Base-by-base conservation (phyloP, 2,888 invertebrate genomes). In the Dryococelus australis region DNA sequence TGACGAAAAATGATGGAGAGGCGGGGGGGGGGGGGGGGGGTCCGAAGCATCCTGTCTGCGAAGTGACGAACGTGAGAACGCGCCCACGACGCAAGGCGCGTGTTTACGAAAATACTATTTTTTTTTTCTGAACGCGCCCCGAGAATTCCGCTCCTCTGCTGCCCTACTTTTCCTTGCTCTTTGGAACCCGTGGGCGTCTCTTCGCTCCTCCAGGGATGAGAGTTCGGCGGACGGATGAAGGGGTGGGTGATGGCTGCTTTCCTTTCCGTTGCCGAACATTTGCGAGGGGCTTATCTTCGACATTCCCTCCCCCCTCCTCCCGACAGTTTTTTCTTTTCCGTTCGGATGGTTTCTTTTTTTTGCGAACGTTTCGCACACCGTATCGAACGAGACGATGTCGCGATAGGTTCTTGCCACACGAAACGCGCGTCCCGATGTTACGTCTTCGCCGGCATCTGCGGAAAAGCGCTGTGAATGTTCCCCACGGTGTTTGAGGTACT, bases 181-280 rank as follows among this genome's bases (percentile, higher is more conserved):
- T 47, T 6, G 47, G 12, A 47, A 47, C 65, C 65, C 65, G 20
- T 16, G 65, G 65, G 65, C 24, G 20, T 20, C 10, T 16, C 20
- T 12, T 65, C n/a, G 65, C 5, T 65, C 65, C 47, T 47, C 47
- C 9, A 47, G 24, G 65, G 65, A 65, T 5, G 65, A 65, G 65
- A 12, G n/a, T n/a, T n/a, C 47, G 47, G 12, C 12, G 47, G 47
- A 47, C 47, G 65, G 65, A 65, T 13, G 65, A 65, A 24, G 65
- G 65, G 65, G 13, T 24, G 65, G 65, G 24, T 47, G 47, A 47
- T 47, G 47, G 47, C 47, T 47, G 47, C 47, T 47, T 47, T 47
- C 47, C 65, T 65, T 24, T 65, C 65, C 65, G 65, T 65, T 65
- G 65, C 65, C 65, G 65, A 65, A 65, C 65, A 65, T 65, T 65